Base-by-base conservation (phyloP, 2,888 invertebrate species). In the Drosophila gaucha region DNA sequence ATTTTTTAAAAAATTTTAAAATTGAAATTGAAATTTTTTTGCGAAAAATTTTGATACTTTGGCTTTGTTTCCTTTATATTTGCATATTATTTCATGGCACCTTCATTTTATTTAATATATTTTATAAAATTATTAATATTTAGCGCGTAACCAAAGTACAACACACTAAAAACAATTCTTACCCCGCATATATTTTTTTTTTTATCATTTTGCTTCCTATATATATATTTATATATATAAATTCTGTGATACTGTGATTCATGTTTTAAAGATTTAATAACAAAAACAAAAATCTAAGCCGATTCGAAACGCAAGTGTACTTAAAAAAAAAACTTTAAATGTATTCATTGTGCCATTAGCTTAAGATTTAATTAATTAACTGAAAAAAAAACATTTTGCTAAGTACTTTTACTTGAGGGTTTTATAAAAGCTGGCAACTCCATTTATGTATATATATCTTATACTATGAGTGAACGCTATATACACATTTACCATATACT, bases 291-390 rank as follows among this genome's bases (percentile, higher is more conserved):
- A 46, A 30, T n/a, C 20, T 6, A 47, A 46, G 24, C 41, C 41
- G 44, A 51, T 46, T 59, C 18, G 26, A 8, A 49, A 49, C 33
- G 49, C 44, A 43, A 89, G 73, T 87, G 89, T 85, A 89, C 87
- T 78, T 87, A 88, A 72, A 24, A 20, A 31, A 2, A n/a, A 50
- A 30, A 22, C 41, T 51, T 36, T 52, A 70, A 80, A 66, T 78
- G 82, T 85, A 76, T 86, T 85, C 86, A 71, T 76, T 85, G 85
- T 85, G 85, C 85, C 85, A 85, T 85, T 85, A 85, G 78, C 52
- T 64, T 85, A 87, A 74, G 70, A 58, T 68, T 58, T 58, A 36
- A 58, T 33, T 52, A 47, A 35, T 5, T 18, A 28, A 18, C 26
- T 4, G 26, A 31, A 30, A 28, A 41, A 58, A 57, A 33, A 41